Conservation (phyloP, 2,113 vertebrate genomes). For the Tinamus guttatus region DNA sequence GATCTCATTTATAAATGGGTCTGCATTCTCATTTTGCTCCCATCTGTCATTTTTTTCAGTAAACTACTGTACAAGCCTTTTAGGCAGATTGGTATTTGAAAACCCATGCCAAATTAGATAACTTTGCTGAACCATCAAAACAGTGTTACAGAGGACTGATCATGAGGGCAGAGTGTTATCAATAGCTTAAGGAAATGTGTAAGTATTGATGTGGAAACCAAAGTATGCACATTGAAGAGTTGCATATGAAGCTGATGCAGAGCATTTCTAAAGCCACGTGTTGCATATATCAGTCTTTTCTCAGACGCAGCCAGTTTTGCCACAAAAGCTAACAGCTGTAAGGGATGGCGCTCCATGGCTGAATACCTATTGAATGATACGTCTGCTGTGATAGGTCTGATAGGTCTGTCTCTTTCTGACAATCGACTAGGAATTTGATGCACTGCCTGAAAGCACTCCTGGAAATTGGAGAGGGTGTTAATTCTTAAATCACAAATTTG, state of each 20-base stretch:
- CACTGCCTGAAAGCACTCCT: background rate
- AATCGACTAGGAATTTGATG: background rate
- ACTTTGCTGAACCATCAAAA: background rate
- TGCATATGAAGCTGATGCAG: background rate
- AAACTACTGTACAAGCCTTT: background rate
- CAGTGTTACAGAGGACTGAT: background rate
- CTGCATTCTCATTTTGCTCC: background rate
- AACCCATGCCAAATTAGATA: background rate
- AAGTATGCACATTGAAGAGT: background rate
- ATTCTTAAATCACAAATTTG: conserved; percentile 43
- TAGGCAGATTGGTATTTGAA: background rate
- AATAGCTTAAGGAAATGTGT: background rate
- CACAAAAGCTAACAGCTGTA: background rate
- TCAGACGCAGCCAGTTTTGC: background rate
- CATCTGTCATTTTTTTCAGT: background rate
- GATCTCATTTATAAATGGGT: background rate
- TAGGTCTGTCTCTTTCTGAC: conserved; percentile 2
- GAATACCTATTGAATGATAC: background rate
- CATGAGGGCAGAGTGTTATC: background rate
- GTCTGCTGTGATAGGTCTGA: background rate
- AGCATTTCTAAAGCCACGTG: background rate
- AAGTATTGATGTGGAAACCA: background rate
- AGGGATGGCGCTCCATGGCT: background rate
- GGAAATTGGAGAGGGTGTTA: conserved; percentile 13
- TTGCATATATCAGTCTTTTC: background rate